phyloP scores from a whole-genome alignment of 2,113 vertebrate genomes.

The Muscicapa adusta region DNA sequence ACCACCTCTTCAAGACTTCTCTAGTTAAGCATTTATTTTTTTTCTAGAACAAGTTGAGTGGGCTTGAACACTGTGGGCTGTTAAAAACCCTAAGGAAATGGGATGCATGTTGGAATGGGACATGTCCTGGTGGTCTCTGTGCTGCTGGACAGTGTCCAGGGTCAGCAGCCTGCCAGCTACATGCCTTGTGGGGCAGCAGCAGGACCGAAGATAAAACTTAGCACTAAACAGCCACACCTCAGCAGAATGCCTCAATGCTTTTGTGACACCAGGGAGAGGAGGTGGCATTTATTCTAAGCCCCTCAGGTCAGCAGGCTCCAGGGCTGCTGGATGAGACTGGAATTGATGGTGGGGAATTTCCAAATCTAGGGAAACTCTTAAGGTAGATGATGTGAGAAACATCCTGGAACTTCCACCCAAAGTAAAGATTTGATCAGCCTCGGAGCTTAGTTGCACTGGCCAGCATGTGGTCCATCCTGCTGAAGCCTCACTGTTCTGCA shows the following conservation, averaged over 20 bases:
- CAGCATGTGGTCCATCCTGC: not conserved
- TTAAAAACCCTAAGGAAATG: not conserved
- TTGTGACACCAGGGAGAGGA: not conserved
- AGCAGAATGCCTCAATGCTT: not conserved
- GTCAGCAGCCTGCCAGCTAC: not conserved
- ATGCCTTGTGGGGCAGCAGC: not conserved
- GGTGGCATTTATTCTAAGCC: not conserved
- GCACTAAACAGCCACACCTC: not conserved
- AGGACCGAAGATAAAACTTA: not conserved
- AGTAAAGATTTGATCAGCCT: not conserved
- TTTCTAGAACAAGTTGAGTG: not conserved
- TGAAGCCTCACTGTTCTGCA: not conserved
- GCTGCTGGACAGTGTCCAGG: not conserved
- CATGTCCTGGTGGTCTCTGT: not conserved
- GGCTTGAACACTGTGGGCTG: not conserved
- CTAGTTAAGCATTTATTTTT: not conserved
- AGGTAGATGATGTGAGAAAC: not conserved
- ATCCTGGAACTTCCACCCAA: not conserved
- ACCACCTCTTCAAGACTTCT: not conserved
- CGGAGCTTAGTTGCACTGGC: not conserved
- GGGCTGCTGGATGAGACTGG: not conserved
- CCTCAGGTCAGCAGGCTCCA: not conserved
- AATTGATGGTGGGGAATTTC: not conserved
- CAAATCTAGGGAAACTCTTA: not conserved
- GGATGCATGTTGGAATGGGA: not conserved